phyloP scores from a whole-genome alignment of 2,797 vertebrate species.

The Rhadinocentrus ornatus region DNA sequence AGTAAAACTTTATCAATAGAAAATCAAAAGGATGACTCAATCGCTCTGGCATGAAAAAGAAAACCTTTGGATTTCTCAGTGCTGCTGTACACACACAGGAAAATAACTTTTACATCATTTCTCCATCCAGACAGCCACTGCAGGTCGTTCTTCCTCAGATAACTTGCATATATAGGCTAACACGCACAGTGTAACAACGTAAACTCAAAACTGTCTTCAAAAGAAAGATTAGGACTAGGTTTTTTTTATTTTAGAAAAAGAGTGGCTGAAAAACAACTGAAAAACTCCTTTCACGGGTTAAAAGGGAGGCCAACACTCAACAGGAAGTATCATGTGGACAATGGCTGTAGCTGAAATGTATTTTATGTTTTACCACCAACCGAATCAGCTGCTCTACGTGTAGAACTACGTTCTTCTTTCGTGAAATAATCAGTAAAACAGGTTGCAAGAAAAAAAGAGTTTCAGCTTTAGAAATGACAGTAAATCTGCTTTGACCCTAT shows the following conservation, averaged over 20 bases:
- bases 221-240: too few species aligned
- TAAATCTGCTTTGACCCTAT: conserved; percentile 13
- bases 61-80: not conserved
- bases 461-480: conserved; percentile 3
- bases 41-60: not conserved
- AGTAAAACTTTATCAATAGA: not conserved
- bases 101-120: too few species aligned
- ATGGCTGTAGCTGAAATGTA: not conserved
- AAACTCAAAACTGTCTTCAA: too few species aligned
- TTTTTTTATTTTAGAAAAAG: too few species aligned
- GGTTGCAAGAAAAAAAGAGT: conserved; percentile 4
- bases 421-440: conserved; percentile 18
- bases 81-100: not conserved
- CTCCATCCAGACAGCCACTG: too few species aligned
- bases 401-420: not conserved
- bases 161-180: too few species aligned
- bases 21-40: not conserved
- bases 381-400: not conserved
- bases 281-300: not conserved
- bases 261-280: too few species aligned
- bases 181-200: too few species aligned
- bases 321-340: not conserved
- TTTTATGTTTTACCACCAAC: too few species aligned
- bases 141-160: too few species aligned
- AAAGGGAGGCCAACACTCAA: not conserved